phyloP scores from a whole-genome alignment of 2,888 invertebrate genomes.

The Eupithecia pulchellata region DNA sequence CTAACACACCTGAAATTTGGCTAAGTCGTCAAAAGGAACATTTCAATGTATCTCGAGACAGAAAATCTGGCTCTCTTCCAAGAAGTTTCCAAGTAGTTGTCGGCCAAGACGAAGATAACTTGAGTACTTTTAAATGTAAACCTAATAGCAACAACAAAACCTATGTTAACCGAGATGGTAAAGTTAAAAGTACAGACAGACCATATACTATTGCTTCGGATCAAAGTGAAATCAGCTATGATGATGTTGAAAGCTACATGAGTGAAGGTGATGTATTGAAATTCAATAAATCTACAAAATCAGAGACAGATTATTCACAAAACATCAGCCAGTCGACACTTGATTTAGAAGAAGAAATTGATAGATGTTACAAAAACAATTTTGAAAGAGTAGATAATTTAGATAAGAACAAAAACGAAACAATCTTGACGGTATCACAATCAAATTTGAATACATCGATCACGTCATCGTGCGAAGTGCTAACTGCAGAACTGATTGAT shows the following conservation, averaged over 20 bases:
- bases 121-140: slow-evolving; percentile 75
- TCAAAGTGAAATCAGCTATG: slow-evolving; percentile 88
- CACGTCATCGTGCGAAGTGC: slow-evolving; percentile 84
- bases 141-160: slow-evolving; percentile 77
- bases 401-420: slow-evolving; percentile 72
- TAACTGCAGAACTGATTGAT: slow-evolving; percentile 75
- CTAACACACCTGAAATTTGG: slow-evolving; percentile 89
- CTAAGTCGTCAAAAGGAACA: slow-evolving; percentile 89
- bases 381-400: slow-evolving; percentile 69
- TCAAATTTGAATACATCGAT: slow-evolving; percentile 81
- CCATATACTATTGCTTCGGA: slow-evolving; percentile 90
- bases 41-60: slow-evolving; percentile 87
- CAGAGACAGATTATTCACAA: slow-evolving; percentile 67
- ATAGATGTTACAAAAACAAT: slow-evolving; percentile 80
- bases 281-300: slow-evolving; percentile 71
- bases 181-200: slow-evolving; percentile 86
- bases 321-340: slow-evolving; percentile 80
- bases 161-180: slow-evolving; percentile 86
- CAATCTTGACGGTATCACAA: slow-evolving; percentile 66
- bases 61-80: slow-evolving; percentile 91
- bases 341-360: slow-evolving; percentile 81
- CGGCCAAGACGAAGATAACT: slow-evolving; percentile 77
- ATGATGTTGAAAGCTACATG: slow-evolving; percentile 87
- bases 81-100: slow-evolving; percentile 90
- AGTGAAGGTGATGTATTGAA: slow-evolving; percentile 76